Percentiles rank a stretch among this genome's conserved stretches.
Evolutionary conservation across 2,113 vertebrate genomes (phyloP).

Genomic region (Genyomyrus donnyi): DNA sequence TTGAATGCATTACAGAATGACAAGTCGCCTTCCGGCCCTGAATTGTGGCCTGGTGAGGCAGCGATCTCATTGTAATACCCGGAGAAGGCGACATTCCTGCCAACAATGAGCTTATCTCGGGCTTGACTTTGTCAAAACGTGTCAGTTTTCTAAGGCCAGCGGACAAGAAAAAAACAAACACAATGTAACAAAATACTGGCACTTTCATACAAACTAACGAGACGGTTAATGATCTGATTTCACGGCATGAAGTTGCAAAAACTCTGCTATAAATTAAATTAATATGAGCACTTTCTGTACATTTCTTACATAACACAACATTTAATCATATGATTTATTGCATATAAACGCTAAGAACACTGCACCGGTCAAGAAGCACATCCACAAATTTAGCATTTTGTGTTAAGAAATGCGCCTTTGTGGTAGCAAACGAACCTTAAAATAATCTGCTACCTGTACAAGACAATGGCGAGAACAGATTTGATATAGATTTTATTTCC

Average conservation of each 20-base stretch:
- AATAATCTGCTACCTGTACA: not conserved
- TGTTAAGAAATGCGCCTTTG: not conserved
- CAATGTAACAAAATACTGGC: not conserved
- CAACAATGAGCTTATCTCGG: not conserved
- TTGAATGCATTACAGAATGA: not conserved
- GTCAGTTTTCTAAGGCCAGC: not conserved
- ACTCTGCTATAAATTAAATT: not conserved
- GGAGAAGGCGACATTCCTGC: not conserved
- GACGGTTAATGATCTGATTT: not conserved
- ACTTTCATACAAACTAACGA: not conserved
- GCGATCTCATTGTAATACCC: not conserved
- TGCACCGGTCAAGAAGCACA: not conserved
- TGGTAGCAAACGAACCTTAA: not conserved
- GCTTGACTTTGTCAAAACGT: not conserved
- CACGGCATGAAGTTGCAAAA: not conserved
- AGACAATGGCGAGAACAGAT: not conserved
- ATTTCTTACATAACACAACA: not conserved
- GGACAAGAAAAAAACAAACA: not conserved
- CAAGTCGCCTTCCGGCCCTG: not conserved
- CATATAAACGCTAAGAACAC: not conserved
- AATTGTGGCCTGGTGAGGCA: not conserved
- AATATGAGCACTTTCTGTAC: not conserved
- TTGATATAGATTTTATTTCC: not conserved
- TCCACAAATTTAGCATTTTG: not conserved
- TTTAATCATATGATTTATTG: not conserved